Base-by-base conservation (phyloP, 1,140 invertebrate species). In the Brachionus angularis region DNA sequence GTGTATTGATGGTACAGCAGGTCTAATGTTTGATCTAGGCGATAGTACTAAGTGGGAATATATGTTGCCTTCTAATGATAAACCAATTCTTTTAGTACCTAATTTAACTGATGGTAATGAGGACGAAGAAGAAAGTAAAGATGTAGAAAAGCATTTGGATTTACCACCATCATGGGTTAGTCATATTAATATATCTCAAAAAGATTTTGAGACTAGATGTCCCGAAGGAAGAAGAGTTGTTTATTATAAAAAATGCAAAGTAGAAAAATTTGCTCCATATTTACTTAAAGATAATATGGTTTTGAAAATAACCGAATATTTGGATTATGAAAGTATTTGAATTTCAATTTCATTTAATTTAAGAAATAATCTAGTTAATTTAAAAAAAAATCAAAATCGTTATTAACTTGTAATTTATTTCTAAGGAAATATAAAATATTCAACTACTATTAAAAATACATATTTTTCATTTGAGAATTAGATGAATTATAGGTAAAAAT, bases 121-220 rank as follows among this genome's bases (percentile, higher is more conserved):
- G 33, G 77, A 79, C 71, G 79, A 81, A 73, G 79, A 81, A 25
- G 79, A 79, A 72, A 74, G 77, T 16, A 74, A 78, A 31, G 77
- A 79, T 44, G 73, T 77, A 33, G 79, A 80, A 67, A 79, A 79
- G 64, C 75, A 79, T 77, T 79, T 92, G 21, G 88, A 90, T 73
- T 87, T 91, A 84, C 89, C 90, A 0, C 77, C 82, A 10, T 88
- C 89, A 33, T 93, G 91, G 87, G 87, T 89, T 4, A 82, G 85
- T 53, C 84, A 86, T 44, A 83, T 93, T 5, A 81, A 86, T 52
- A 85, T 93, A 21, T 80, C 85, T 0, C 80, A 84, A 73, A 81
- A 85, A 76, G 90, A 88, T 76, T 89, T 85, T 73, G 85, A 89
- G 71, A 85, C 84, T 75, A 84, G 88, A 18, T 93, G 88, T 80